Percentiles rank a stretch among this genome's conserved stretches.
These are phyloP conservation scores for Eufriesea mexicana DNA, from an alignment of 1,140 invertebrate species.

Conservation along the genomic window DNA sequence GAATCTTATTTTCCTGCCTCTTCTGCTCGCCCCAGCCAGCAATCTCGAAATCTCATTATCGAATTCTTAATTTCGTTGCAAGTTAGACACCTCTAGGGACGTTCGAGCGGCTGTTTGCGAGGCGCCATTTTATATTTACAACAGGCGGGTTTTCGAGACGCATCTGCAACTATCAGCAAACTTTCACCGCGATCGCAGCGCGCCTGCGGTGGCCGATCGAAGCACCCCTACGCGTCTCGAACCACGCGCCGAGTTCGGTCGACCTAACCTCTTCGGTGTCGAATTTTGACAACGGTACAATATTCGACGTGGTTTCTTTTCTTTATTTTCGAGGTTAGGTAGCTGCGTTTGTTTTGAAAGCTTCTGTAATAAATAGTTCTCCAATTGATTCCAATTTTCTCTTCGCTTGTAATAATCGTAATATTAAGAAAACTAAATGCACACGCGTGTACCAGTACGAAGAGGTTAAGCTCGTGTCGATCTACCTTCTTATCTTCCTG, in stretches of 20 bases:
- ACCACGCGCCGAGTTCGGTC: slow-evolving; percentile 18
- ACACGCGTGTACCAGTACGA: too few species aligned
- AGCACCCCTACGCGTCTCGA: slow-evolving; percentile 36
- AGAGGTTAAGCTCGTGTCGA: not conserved
- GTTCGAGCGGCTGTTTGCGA: slow-evolving; percentile 38
- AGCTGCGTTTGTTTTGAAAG: too few species aligned
- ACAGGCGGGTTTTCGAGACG: not conserved
- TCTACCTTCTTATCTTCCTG: not conserved
- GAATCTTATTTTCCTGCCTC: slow-evolving; percentile 18
- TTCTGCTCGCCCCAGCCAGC: not conserved
- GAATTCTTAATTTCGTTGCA: slow-evolving; percentile 20
- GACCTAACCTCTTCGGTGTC: slow-evolving; percentile 13
- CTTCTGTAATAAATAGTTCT: too few species aligned
- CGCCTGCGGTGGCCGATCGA: slow-evolving; percentile 46
- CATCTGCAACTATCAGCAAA: slow-evolving; percentile 31
- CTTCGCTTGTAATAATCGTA: too few species aligned
- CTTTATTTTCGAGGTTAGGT: too few species aligned
- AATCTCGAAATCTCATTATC: slow-evolving; percentile 18
- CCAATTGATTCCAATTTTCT: too few species aligned
- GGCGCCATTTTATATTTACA: slow-evolving; percentile 15
- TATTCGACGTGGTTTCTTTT: too few species aligned
- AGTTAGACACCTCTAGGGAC: not conserved
- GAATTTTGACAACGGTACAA: too few species aligned
- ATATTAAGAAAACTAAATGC: too few species aligned
- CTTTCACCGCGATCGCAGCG: slow-evolving; percentile 3